A percentile compares a stretch with the other conserved stretches of the same genome.
Evolutionary conservation across 2,888 invertebrate genomes (phyloP).

Genomic region (Thyatira batis): DNA sequence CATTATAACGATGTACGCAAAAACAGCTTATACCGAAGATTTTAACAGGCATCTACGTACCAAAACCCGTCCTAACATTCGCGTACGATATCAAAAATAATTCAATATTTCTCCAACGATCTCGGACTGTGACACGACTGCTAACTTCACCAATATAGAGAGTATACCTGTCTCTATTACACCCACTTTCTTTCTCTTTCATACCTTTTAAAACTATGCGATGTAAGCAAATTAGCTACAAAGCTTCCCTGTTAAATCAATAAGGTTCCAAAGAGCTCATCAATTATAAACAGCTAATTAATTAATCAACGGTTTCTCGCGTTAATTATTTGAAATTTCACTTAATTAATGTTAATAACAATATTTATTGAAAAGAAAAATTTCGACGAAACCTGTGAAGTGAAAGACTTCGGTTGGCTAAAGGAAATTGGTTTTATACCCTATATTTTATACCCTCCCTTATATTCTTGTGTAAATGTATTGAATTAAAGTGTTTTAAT

Average conservation of each 20-base stretch:
- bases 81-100: conserved; percentile 26
- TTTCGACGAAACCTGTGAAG: neutral
- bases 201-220: neutral
- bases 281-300: neutral
- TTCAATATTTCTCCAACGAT: conserved; percentile 36
- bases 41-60: conserved; percentile 12
- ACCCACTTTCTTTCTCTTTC: no score
- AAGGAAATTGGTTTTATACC: neutral
- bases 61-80: conserved; percentile 10
- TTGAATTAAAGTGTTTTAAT: no score
- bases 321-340: neutral
- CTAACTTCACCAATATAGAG: conserved; percentile 33
- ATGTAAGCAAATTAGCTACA: neutral
- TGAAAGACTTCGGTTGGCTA: neutral
- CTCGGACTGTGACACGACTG: conserved; percentile 25
- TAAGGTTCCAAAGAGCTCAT: neutral
- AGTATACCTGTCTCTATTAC: neutral
- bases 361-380: neutral
- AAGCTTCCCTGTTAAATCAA: neutral
- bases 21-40: no score
- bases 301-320: neutral
- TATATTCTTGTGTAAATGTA: no score
- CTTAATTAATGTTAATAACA: neutral
- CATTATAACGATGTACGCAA: no score
- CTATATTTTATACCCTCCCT: no score